A percentile compares a stretch with the other conserved stretches of the same genome.
phyloP scores from a whole-genome alignment of 30 jellyfish, hydroid and myxozoan genomes.

The Nemopilema nomurai region DNA sequence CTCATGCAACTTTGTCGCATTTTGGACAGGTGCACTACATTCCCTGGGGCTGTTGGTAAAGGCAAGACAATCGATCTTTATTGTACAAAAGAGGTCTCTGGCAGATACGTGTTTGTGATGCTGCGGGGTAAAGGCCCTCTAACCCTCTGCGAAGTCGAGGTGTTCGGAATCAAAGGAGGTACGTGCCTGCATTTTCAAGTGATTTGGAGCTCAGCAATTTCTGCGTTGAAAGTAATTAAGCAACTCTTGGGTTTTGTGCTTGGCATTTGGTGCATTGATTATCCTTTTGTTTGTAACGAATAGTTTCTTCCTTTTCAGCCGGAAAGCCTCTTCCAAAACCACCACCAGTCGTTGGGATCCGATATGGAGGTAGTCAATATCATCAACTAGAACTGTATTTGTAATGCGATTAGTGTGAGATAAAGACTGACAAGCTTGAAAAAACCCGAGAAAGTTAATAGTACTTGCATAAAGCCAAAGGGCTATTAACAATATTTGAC shows the following conservation, averaged over 20 bases:
- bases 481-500: not conserved
- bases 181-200: not conserved
- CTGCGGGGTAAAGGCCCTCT: constrained; percentile 47
- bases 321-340: constrained; percentile 64
- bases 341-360: constrained; percentile 38
- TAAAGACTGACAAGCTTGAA: too few species aligned
- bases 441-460: too few species aligned
- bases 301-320: constrained; percentile 16
- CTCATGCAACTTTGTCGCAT: too few species aligned
- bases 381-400: not conserved
- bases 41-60: constrained; percentile 52
- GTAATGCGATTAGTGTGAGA: too few species aligned
- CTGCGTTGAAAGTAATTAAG: not conserved
- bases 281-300: too few species aligned
- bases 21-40: constrained; percentile 29
- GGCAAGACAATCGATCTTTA: constrained; percentile 34
- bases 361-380: constrained; percentile 16
- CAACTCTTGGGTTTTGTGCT: too few species aligned
- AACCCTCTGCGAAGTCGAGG: constrained; percentile 72
- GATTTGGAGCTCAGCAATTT: not conserved
- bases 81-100: constrained; percentile 41
- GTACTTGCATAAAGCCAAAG: too few species aligned
- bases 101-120: constrained; percentile 41
- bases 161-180: constrained; percentile 54
- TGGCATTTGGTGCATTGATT: too few species aligned